Evolutionary conservation across 2,797 vertebrate genomes (phyloP).

Genomic region (Eremophila alpestris): DNA sequence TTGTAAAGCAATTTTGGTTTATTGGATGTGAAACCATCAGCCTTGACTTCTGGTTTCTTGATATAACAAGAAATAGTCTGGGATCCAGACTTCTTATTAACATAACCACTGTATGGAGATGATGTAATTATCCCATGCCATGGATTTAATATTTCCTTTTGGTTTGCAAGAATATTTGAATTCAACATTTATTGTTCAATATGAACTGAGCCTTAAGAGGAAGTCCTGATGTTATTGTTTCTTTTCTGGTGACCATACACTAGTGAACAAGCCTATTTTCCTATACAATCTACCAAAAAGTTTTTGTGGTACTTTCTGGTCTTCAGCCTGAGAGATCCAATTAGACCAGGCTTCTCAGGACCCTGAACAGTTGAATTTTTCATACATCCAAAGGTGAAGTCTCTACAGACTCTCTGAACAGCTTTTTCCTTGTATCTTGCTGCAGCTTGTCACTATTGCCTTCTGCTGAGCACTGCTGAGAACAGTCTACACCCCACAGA

Average conservation of each 20-base stretch:
- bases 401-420: neutral
- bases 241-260: neutral
- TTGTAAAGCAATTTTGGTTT: neutral
- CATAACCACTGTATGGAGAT: neutral
- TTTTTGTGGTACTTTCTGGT: neutral
- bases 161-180: neutral
- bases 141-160: neutral
- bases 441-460: neutral
- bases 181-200: neutral
- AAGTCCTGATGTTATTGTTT: neutral
- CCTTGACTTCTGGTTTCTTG: neutral
- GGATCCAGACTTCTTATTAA: neutral
- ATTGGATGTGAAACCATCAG: neutral
- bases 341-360: neutral
- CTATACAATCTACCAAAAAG: neutral
- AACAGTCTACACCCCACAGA: neutral
- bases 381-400: neutral
- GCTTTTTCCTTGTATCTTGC: neutral
- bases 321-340: neutral
- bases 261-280: neutral
- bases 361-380: neutral
- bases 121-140: neutral
- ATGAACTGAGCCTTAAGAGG: neutral
- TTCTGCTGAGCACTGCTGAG: accelerated
- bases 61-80: neutral